phyloP scores from a whole-genome alignment of 2,797 vertebrate species.

The Pantherophis vulpinus region DNA sequence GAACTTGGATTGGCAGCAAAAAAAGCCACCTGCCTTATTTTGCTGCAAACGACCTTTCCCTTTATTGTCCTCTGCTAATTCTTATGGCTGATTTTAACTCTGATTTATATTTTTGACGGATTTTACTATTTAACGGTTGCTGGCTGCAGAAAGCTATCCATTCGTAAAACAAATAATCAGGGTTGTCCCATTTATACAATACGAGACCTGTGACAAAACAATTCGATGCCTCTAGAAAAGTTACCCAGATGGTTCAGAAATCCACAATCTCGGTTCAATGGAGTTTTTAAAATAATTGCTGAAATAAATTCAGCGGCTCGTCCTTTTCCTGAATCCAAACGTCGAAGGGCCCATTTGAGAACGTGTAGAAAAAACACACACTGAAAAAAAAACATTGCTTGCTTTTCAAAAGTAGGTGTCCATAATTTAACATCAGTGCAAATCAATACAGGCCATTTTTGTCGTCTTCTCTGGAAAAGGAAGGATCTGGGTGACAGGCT shows the following conservation, averaged over 20 bases:
- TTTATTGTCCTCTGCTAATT: background rate
- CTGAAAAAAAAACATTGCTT: background rate
- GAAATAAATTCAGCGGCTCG: background rate
- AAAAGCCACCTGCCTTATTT: background rate
- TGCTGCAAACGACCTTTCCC: background rate
- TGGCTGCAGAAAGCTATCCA: background rate
- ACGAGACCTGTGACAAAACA: background rate
- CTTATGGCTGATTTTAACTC: background rate
- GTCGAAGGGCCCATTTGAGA: background rate
- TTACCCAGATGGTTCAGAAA: background rate
- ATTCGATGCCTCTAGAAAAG: background rate
- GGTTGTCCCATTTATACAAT: background rate
- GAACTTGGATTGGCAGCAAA: background rate
- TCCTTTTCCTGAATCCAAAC: background rate
- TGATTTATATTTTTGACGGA: background rate
- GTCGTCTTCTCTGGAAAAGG: background rate
- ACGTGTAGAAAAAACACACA: background rate
- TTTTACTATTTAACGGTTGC: background rate
- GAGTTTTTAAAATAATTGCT: background rate
- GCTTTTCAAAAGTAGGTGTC: background rate
- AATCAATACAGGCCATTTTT: background rate
- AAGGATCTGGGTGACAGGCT: background rate
- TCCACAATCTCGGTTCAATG: background rate
- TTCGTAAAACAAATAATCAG: background rate
- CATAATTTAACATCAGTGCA: background rate